Base-by-base conservation (phyloP, 2,888 invertebrate species). In the Carabus problematicus region DNA sequence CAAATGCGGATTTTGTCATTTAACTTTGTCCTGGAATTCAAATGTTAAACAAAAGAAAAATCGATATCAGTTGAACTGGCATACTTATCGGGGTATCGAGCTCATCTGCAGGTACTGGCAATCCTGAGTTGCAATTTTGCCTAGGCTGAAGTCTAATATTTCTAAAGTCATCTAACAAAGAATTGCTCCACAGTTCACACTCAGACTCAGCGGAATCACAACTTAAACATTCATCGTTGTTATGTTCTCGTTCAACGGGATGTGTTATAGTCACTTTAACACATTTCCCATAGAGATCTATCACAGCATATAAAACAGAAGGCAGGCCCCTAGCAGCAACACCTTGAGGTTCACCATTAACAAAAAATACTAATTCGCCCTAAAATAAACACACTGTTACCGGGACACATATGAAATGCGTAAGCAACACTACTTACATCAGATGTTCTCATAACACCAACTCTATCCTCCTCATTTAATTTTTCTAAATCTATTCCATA, bases 281-380 rank as follows among this genome's bases (percentile, higher is more conserved):
- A 81, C 93, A 93, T 80, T 92, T 91, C 3, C 93, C 94, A 79
- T 93, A 94, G 76, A 94, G 84, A 80, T 94, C 92, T 18, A 94
- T 87, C 45, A 94, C 87, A 39, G 90, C 93, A 83, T 87, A 93
- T 8, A 94, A 86, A 69, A 87, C 85, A 16, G 85, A 78, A 0
- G 96, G 96, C 73, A 97, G 83, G 74, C 90, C 90, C 74, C 85
- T 86, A 0, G 92, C 94, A 1, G 95, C 97, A 43, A 94, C 86
- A 0, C 97, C 97, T 80, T 95, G 93, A 18, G 94, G 92, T 74
- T 91, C 87, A 1, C 94, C 95, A 81, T 97, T 97, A 14, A 97
- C 87, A 79, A 90, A 95, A 81, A 96, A 95, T 77, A 94, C 87
- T 70, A 97, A 83, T 76, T 94, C 94, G 8, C 91, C 91, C 88